Base-by-base conservation (phyloP, 92 coral and sea anemone genomes). In the Actinostola sp. region DNA sequence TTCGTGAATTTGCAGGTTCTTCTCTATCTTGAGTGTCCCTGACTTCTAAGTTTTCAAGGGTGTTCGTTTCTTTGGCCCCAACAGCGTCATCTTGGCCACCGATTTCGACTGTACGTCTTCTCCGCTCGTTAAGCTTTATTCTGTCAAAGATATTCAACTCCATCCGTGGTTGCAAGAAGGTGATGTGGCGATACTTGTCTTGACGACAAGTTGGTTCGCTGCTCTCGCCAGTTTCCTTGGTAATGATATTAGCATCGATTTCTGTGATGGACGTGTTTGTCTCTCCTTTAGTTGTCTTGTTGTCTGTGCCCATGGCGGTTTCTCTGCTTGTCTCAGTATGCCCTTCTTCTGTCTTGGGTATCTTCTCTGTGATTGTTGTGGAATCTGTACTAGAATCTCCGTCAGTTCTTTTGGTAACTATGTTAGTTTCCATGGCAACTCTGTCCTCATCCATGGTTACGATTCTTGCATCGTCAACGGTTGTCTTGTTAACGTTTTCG, bases 111-210 rank as follows among this genome's bases (percentile, higher is more conserved):
- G 19, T 61, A n/a, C n/a, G n/a, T 42, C 33, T 61, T 61, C 66
- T 17, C 33, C 44, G 66, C 24, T 61, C 8, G 0, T 4, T 31
- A 23, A 61, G 21, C 10, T 61, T 34, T 17, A 61, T 31, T 7
- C 28, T 61, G 13, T 61, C 66, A 35, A 61, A 61, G 13, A 35
- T 23, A 34, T 35, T 61, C 26, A 61, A 15, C 26, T 20, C 15
- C n/a, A n/a, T n/a, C n/a, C n/a, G n/a, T 31, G 66, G 66, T 15
- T 61, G 43, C 14, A 61, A 19, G 43, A 61, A 17, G 6, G 23
- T 17, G 25, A 36, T 36, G 42, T 36, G 42, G 11, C 6, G 42
- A 36, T 36, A 36, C 42, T 36, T 36, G n/a, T n/a, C n/a, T n/a
- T n/a, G n/a, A n/a, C n/a, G n/a, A n/a, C n/a, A n/a, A n/a, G n/a